Evolutionary conservation across 2,113 vertebrate genomes (phyloP), one percentile per base, ranked within the genome.

Genomic region (Hiodon tergisus): DNA sequence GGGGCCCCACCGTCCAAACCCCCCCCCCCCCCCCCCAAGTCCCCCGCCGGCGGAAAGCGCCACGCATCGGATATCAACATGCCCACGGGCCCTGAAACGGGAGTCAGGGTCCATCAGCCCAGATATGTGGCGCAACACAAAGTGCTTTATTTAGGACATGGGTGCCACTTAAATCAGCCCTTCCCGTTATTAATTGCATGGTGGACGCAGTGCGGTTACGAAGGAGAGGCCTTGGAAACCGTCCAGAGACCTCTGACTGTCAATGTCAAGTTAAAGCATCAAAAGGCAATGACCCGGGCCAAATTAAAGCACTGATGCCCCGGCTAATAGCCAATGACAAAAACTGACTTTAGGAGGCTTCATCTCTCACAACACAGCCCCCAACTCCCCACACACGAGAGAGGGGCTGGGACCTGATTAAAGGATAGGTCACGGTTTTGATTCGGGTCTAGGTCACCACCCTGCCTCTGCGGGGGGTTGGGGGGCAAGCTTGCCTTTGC

Each of bases 391-490:
- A 57, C 74, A 68, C 78, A 76, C 77, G 78, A 84, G 71, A 74
- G n/a, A 71, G 62, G 66, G 80, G 68, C 57, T 57, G 59, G 82
- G 84, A 53, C 14, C 74, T n/a, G 81, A 85, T 86, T 84, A 86
- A 77, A 77, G 4, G 9, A 0, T 52, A 83, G 85, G 84, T 87
- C 76, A 50, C 52, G 0, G 74, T 78, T 83, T 81, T 82, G 78
- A 86, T 86, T 81, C 78, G 81, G 80, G 76, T 81, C 47, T 73
- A 86, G 85, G 84, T 86, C 82, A 78, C 55, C 16, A 5, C 16
- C 16, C 16, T 9, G 58, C 69, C 69, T 11, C 14, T 71, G 3
- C 52, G 9, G 10, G 1, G 6, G 7, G 0, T 51, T 10, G 0
- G 73, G 78, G 77, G 72, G 5, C 16, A 50, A 61, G 58, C 11